These are phyloP conservation scores for Corapipo altera DNA, from an alignment of 2,113 vertebrate genomes.

Conservation along the genomic window DNA sequence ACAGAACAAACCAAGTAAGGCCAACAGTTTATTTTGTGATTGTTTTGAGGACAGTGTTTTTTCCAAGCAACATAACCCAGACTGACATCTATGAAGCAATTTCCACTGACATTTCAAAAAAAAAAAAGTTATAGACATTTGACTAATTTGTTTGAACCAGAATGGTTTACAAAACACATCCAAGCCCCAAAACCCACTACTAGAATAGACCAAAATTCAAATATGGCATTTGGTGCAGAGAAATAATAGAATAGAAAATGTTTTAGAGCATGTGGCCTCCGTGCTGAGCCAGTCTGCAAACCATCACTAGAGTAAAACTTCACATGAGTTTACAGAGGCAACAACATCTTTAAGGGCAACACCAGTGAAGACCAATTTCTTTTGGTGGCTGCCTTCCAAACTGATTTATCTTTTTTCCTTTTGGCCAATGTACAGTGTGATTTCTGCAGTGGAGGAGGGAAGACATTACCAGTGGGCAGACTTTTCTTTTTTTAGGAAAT, in stretches of 20 bases:
- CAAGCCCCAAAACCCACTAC: background rate
- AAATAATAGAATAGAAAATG: no score
- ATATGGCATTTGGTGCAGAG: background rate
- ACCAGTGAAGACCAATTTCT: no score
- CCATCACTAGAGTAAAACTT: background rate
- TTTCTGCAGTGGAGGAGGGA: no score
- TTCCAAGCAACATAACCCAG: conserved; percentile 70
- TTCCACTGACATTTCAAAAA: conserved; percentile 57
- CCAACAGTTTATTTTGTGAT: conserved; percentile 74
- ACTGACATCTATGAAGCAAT: conserved; percentile 8
- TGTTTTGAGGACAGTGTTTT: conserved; percentile 67
- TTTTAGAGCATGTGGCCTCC: background rate
- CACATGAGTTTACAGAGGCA: no score
- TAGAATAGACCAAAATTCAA: background rate
- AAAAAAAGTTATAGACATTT: conserved; percentile 67
- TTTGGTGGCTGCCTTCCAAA: no score
- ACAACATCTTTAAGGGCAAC: no score
- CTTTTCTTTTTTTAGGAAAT: no score
- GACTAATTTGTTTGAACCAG: background rate
- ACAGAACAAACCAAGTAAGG: conserved; percentile 78
- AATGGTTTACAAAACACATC: background rate
- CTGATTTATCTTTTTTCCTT: no score
- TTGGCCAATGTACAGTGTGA: no score
- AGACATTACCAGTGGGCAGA: no score
- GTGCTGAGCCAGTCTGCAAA: background rate